These are phyloP conservation scores for Drosophila mulleri DNA, from an alignment of 2,888 invertebrate species.

Conservation along the genomic window DNA sequence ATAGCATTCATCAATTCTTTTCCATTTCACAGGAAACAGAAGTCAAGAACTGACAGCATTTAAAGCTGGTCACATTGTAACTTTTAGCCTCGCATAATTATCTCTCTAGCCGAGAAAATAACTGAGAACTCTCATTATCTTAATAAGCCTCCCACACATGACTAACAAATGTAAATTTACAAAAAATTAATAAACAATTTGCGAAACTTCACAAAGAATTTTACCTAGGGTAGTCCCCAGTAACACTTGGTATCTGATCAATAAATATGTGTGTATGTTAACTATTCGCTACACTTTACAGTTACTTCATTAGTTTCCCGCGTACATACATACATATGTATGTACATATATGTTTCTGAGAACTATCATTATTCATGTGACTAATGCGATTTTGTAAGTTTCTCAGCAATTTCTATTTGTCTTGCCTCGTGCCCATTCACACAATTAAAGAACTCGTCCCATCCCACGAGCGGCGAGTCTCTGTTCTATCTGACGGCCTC, in stretches of 20 bases:
- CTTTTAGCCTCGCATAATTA: neutral
- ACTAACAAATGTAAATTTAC: neutral
- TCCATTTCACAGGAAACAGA: neutral
- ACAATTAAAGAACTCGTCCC: constrained; percentile 39
- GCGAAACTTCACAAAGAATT: neutral
- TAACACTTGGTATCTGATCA: neutral
- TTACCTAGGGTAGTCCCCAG: too few relatives aligned
- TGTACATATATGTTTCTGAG: neutral
- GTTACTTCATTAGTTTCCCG: constrained; percentile 32
- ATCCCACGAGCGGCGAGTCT: neutral
- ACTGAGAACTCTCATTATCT: neutral
- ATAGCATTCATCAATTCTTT: neutral
- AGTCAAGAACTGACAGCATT: neutral
- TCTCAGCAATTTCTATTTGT: constrained; percentile 13
- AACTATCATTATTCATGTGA: constrained; percentile 42
- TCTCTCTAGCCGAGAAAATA: neutral
- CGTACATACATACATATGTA: constrained; percentile 5
- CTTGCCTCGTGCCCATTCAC: constrained; percentile 28
- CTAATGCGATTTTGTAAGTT: constrained; percentile 36
- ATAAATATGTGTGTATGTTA: neutral
- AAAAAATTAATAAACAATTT: neutral
- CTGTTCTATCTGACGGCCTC: constrained; percentile 50
- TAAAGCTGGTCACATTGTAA: neutral
- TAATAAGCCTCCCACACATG: neutral
- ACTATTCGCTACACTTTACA: neutral